Percentiles rank a stretch among this genome's conserved stretches.
phyloP scores from a whole-genome alignment of 2,797 vertebrate genomes.

The Gallinago solitaria region DNA sequence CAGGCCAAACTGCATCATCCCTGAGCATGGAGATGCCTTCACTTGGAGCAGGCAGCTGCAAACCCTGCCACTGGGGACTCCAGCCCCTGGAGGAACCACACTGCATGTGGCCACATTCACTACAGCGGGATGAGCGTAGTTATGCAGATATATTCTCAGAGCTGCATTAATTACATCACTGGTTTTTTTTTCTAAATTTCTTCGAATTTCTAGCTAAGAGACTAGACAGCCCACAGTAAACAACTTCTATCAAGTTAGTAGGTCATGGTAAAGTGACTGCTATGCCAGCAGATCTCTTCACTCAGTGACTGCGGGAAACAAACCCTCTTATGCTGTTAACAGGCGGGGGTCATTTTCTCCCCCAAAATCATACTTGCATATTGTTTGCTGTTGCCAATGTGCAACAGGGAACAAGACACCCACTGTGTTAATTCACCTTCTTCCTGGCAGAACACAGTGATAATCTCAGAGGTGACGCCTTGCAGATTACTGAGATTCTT shows the following conservation, averaged over 20 bases:
- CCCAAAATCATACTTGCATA: neutral
- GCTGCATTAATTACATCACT: neutral
- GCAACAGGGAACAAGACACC: neutral
- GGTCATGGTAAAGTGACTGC: neutral
- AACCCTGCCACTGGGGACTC: too few relatives aligned
- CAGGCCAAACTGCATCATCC: fast-evolving
- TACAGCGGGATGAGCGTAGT: neutral
- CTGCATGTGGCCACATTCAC: neutral
- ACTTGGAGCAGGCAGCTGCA: neutral
- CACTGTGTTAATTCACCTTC: neutral
- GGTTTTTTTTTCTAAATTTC: neutral
- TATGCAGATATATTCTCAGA: neutral
- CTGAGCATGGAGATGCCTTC: neutral
- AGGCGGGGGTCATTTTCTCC: neutral
- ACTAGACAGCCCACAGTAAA: constrained; percentile 9
- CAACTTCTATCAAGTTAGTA: constrained; percentile 37
- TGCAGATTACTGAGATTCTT: neutral
- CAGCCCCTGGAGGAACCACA: too few relatives aligned
- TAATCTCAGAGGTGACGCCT: neutral
- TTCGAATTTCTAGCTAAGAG: neutral
- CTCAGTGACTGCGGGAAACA: neutral
- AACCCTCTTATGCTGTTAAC: neutral
- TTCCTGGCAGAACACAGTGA: neutral
- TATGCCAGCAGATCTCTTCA: constrained; percentile 19
- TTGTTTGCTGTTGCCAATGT: neutral